Evolutionary conservation across 2,113 vertebrate genomes (phyloP).

Genomic region (Elaphurus davidianus): DNA sequence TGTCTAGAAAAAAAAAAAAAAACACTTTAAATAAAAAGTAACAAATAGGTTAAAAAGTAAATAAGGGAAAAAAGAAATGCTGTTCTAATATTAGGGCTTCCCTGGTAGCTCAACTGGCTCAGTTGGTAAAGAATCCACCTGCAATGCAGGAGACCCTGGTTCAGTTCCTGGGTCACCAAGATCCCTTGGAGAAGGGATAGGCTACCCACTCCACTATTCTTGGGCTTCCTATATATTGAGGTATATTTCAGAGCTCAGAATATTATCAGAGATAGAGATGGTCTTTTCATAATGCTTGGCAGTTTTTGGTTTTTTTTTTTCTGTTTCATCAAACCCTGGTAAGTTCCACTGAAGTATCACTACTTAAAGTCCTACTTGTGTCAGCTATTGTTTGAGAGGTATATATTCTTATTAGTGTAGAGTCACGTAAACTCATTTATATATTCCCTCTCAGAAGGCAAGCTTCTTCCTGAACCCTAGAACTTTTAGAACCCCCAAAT

Average conservation of each 20-base stretch:
- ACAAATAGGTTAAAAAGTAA: neutral
- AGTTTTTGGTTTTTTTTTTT: neutral
- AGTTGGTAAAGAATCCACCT: neutral
- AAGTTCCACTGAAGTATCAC: constrained; percentile 27
- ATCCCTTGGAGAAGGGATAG: neutral
- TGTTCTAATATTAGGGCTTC: neutral
- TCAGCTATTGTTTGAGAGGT: neutral
- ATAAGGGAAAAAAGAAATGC: neutral
- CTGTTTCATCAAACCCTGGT: neutral
- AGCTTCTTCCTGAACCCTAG: neutral
- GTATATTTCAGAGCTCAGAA: neutral
- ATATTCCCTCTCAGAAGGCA: neutral
- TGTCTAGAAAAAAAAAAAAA: neutral
- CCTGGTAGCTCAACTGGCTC: neutral
- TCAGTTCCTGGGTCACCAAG: neutral
- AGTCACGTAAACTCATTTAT: neutral
- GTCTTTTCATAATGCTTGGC: neutral
- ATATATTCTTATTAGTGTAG: neutral
- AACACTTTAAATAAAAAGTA: neutral
- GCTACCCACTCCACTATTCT: neutral
- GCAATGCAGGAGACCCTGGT: neutral
- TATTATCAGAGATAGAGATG: neutral
- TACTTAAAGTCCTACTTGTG: constrained; percentile 5
- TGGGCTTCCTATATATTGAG: neutral
- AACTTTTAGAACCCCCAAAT: constrained; percentile 11